Evolutionary conservation across 2,797 vertebrate species (phyloP), one percentile per base, ranked within the genome.

Genomic region (Myotis myotis): DNA sequence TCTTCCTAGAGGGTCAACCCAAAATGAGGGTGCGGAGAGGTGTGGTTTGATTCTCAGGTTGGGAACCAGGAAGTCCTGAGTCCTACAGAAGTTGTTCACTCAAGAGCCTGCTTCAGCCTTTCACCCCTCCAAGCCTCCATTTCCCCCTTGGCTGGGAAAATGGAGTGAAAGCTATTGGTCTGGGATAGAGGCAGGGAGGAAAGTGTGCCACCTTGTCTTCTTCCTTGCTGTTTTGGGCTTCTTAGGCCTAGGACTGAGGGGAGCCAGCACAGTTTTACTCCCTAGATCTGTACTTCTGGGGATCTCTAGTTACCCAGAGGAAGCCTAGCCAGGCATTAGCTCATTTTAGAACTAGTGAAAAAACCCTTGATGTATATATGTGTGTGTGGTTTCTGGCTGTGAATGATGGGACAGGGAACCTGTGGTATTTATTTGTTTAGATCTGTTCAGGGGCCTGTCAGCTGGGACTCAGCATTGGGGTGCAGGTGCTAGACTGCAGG

Each of bases 51-150:
- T 90, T 96, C 93, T 96, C 83, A 95, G 91, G 83, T 93, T 97
- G 96, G 97, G 97, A 97, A 97, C 97, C 93, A 97, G 97, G 97
- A 97, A 97, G 97, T 97, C 93, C 89, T 95, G 92, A 96, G 93
- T 89, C 83, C 95, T 91, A 47, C 51, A 87, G 81, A 96, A 96
- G 93, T 88, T 94, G 92, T 96, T 97, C 96, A 96, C 93, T 96
- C 72, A 93, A 94, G 95, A 96, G 84, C 96, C 87, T 87, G 36
- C 72, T 96, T 92, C 75, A 95, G 93, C 85, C 60, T 95, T 92
- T 93, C 41, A 94, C 90, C 90, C 92, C 93, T 93, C 80, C 92
- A 93, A 87, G 76, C 78, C 55, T 96, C 91, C 76, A 68, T 97
- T 96, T 97, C 95, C 95, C 93, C 33, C 75, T 80, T 87, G 87